These are phyloP conservation scores for Piezodorus guildinii DNA, from an alignment of 1,140 invertebrate species.

Conservation along the genomic window DNA sequence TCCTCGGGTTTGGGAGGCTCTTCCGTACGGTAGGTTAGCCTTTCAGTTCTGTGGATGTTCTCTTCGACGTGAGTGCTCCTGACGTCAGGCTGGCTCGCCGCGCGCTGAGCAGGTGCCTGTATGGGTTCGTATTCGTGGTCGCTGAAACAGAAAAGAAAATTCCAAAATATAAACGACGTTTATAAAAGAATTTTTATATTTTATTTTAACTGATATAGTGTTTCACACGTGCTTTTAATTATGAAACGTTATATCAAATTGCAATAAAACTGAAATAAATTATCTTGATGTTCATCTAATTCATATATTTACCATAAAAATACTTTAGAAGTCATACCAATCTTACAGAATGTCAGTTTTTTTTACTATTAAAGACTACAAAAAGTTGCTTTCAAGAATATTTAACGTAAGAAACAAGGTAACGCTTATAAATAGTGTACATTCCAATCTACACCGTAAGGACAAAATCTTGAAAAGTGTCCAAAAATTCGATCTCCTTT, in stretches of 20 bases:
- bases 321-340: too few species aligned
- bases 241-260: too few species aligned
- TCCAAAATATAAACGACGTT: conserved; percentile 9
- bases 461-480: background rate
- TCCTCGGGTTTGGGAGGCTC: conserved; percentile 12
- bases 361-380: too few species aligned
- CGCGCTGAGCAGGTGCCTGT: conserved; percentile 29
- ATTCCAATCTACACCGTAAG: background rate
- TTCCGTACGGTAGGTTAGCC: conserved; percentile 25
- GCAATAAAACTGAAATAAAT: too few species aligned
- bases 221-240: too few species aligned
- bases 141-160: conserved; percentile 37
- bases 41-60: background rate
- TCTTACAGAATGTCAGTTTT: too few species aligned
- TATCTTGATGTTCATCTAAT: too few species aligned
- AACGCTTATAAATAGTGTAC: background rate
- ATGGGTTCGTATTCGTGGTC: conserved; percentile 83
- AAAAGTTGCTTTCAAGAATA: too few species aligned
- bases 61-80: background rate
- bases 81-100: conserved; percentile 20
- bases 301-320: too few species aligned
- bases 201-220: too few species aligned
- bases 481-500: background rate
- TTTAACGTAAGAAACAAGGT: too few species aligned
- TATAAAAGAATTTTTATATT: too few species aligned